Conservation (phyloP, 30 jellyfish, hydroid and myxozoan species). For the Rhopilema esculentum region DNA sequence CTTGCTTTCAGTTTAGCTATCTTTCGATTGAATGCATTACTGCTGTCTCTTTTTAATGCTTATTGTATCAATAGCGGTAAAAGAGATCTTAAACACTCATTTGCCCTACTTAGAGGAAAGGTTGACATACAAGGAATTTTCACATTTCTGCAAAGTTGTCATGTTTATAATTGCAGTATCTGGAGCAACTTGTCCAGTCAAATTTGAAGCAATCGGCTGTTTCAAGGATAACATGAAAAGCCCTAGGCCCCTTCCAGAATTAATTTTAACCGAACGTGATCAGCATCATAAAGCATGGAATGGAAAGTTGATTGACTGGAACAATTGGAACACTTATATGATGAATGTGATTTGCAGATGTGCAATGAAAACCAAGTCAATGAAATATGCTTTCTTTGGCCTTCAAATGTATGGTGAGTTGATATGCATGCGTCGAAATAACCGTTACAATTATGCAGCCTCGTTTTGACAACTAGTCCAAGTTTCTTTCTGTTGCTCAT, state of each 20-base stretch:
- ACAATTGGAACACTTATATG: slow-evolving; percentile 20
- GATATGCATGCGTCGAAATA: too few species aligned
- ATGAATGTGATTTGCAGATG: slow-evolving; percentile 19
- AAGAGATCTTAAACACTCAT: too few species aligned
- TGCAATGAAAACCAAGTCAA: slow-evolving; percentile 43
- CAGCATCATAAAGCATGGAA: neutral
- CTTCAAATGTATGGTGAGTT: slow-evolving; percentile 34
- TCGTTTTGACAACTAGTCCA: too few species aligned
- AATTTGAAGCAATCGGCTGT: slow-evolving; percentile 32
- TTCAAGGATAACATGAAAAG: slow-evolving; percentile 8
- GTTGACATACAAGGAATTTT: too few species aligned
- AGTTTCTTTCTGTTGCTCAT: too few species aligned
- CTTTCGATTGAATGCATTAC: too few species aligned
- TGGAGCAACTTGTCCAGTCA: neutral
- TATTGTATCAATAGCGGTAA: too few species aligned
- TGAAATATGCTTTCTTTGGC: slow-evolving; percentile 24
- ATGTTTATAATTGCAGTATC: neutral
- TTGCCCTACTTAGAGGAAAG: too few species aligned
- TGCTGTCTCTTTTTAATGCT: too few species aligned
- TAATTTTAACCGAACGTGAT: slow-evolving; percentile 40
- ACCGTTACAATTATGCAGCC: too few species aligned
- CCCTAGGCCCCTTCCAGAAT: slow-evolving; percentile 37
- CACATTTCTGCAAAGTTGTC: too few species aligned
- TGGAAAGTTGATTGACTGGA: slow-evolving; percentile 21
- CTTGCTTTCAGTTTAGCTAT: too few species aligned